These are phyloP conservation scores for Meleagris gallopavo DNA, from an alignment of 2,113 vertebrate species.

Conservation along the genomic window DNA sequence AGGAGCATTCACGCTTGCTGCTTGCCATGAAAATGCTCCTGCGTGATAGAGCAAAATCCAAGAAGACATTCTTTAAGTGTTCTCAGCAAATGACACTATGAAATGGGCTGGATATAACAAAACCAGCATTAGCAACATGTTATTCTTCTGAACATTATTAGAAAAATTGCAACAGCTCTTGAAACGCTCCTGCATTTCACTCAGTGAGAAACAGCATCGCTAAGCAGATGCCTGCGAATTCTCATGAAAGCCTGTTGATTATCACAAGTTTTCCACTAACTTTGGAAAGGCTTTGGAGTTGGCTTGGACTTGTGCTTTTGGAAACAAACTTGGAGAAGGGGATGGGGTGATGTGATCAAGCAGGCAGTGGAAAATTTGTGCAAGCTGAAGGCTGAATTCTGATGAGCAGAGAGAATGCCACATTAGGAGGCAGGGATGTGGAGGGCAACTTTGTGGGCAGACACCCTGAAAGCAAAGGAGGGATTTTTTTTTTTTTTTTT, in stretches of 20 bases:
- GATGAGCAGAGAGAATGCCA: slow-evolving; percentile 14
- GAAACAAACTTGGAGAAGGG: background rate
- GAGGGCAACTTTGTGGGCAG: slow-evolving; percentile 3
- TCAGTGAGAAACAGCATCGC: background rate
- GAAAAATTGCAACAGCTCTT: background rate
- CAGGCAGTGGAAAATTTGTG: slow-evolving; percentile 29
- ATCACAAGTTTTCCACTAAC: background rate
- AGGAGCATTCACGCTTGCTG: background rate
- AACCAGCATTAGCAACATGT: background rate
- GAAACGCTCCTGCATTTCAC: background rate
- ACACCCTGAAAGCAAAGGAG: slow-evolving; percentile 38
- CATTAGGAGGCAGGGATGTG: slow-evolving; percentile 10
- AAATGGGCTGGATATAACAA: background rate
- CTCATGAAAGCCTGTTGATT: background rate
- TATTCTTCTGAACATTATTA: background rate
- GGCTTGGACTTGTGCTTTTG: background rate
- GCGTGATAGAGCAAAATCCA: background rate
- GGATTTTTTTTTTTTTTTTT: background rate
- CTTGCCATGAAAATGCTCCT: background rate
- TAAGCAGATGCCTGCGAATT: slow-evolving; percentile 22
- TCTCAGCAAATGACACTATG: background rate
- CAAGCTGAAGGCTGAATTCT: slow-evolving; percentile 35
- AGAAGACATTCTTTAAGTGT: background rate
- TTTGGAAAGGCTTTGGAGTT: background rate
- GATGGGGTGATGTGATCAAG: slow-evolving; percentile 6